Conservation (phyloP, 2,797 vertebrate genomes). For the Mus minutoides region DNA sequence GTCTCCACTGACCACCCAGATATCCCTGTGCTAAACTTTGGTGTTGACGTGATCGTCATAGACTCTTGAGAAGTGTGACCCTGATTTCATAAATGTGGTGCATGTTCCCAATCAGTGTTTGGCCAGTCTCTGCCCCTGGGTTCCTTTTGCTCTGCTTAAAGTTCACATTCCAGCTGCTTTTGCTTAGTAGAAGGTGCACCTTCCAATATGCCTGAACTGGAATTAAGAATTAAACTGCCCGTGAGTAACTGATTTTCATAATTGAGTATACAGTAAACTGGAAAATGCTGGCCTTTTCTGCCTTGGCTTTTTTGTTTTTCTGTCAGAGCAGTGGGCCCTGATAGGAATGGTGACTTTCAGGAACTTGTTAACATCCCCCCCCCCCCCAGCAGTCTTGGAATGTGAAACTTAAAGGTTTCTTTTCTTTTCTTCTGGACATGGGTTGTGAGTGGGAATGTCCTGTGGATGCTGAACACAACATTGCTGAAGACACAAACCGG, state of each 20-base stretch:
- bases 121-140: not conserved
- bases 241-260: constrained; percentile 24
- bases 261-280: not conserved
- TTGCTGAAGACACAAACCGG: constrained; percentile 19
- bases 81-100: not conserved
- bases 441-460: not conserved
- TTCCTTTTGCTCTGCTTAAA: not conserved
- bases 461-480: not conserved
- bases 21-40: not conserved
- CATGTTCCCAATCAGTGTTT: constrained; percentile 28
- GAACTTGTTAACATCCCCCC: constrained; percentile 50
- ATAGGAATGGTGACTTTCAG: constrained; percentile 1
- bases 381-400: constrained; percentile 16
- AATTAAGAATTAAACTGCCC: constrained; percentile 19
- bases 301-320: constrained; percentile 9
- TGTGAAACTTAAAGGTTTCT: constrained; percentile 2
- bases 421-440: not conserved
- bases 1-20: not conserved
- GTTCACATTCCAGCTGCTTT: constrained; percentile 17
- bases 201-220: constrained; percentile 28
- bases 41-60: not conserved
- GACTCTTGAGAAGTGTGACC: constrained; percentile 44
- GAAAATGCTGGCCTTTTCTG: not conserved
- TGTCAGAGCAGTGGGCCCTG: not conserved
- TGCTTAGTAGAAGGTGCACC: constrained; percentile 9